Base-by-base conservation (phyloP, 2,113 vertebrate species). In the Hydropotes inermis region DNA sequence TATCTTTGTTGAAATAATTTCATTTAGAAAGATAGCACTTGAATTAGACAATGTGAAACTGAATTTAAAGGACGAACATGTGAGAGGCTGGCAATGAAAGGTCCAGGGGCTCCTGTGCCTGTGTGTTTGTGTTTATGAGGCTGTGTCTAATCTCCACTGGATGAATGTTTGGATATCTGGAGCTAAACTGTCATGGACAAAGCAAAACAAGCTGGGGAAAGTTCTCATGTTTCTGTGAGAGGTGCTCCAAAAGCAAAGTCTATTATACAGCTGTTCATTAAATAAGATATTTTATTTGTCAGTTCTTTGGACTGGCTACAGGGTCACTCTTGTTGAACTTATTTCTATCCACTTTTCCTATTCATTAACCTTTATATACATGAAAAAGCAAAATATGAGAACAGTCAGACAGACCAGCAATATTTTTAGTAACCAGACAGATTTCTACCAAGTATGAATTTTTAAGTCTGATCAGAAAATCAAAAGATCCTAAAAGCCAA, bases 341-440 rank as follows among this genome's bases (percentile, higher is more conserved):
- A 30, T 0, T 1, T 86, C 25, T 60, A 4, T 79, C 25, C 6
- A 54, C 36, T 47, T 89, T 89, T 28, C 60, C 55, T 76, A 21
- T 81, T 57, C 33, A 55, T 76, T 74, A 78, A 57, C 28, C 36
- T 95, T 13, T 91, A 27, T 57, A 47, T 76, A 74, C 2, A 84
- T 28, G 64, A 11, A 57, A 50, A 83, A 70, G 21, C 55, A 61
- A 87, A 89, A 85, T 2, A 45, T 86, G 78, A 91, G 58, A 83
- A 23, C 16, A 57, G 39, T 83, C 33, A 91, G 61, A 39, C 87
- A 83, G 21, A 58, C 15, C 25, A 52, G 47, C 3, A 39, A 33
- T 78, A 89, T 78, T 91, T 96, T 83, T 84, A 92, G 89, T 84
- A 95, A 50, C 55, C 70, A 96, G 87, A 74, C 25, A n/a, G 10